Conservation (phyloP, 2,113 vertebrate species). For the Lophius piscatorius region DNA sequence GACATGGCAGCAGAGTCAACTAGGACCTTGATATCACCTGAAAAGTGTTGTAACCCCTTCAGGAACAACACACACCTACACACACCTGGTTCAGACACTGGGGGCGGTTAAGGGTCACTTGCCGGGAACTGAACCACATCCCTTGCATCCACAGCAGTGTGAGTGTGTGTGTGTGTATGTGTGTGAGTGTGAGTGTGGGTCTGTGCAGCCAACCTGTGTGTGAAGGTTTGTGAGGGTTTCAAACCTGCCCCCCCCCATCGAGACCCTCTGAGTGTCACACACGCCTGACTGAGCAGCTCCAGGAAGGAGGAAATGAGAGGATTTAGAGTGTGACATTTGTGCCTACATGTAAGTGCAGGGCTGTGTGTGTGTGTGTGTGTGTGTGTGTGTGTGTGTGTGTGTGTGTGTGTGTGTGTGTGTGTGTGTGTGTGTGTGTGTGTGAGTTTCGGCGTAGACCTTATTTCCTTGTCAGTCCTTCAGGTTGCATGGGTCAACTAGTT, state of each 20-base stretch:
- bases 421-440: constrained; percentile 24
- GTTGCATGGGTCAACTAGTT: constrained; percentile 57
- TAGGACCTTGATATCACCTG: constrained; percentile 61
- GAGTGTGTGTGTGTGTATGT: constrained; percentile 17
- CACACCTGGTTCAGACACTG: constrained; percentile 24
- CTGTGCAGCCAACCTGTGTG: constrained; percentile 10
- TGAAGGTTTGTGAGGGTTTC: constrained; percentile 14
- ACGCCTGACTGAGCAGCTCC: constrained; percentile 67
- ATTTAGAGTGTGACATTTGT: constrained; percentile 64
- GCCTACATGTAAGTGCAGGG: constrained; percentile 31
- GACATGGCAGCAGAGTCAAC: too few relatives aligned
- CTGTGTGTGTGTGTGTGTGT: constrained; percentile 27
- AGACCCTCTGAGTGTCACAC: constrained; percentile 56
- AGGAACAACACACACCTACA: constrained; percentile 31
- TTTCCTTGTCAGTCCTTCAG: constrained; percentile 49
- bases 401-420: constrained; percentile 30
- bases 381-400: constrained; percentile 18
- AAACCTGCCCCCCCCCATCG: constrained; percentile 47
- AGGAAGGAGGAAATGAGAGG: constrained; percentile 76
- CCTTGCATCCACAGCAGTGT: constrained; percentile 13
- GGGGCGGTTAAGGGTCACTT: constrained; percentile 41
- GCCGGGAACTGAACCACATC: constrained; percentile 55
- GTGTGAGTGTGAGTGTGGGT: constrained; percentile 3
- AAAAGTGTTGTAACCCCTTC: constrained; percentile 41
- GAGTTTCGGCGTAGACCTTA: constrained; percentile 8